phyloP scores from a whole-genome alignment of 2,797 vertebrate species.

The Brachymystax lenok region DNA sequence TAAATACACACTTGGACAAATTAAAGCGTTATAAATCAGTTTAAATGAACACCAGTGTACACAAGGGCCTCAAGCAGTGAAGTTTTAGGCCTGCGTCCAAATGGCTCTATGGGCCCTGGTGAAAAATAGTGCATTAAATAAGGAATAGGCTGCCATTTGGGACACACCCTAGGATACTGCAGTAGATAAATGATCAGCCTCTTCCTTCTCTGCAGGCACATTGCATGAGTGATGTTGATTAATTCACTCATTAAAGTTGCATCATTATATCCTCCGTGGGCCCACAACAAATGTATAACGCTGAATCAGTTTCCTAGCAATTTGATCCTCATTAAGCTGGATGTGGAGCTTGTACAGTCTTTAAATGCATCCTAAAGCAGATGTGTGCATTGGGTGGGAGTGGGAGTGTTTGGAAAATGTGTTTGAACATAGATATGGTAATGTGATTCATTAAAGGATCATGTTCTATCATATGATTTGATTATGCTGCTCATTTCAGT shows the following conservation, averaged over 20 bases:
- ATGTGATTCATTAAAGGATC: slow-evolving; percentile 4
- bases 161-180: slow-evolving; percentile 10
- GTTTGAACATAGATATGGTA: neutral
- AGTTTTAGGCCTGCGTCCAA: too few relatives aligned
- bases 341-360: neutral
- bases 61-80: too few relatives aligned
- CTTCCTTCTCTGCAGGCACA: neutral
- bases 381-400: neutral
- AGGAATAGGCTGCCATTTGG: neutral
- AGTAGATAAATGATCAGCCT: slow-evolving; percentile 5
- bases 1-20: too few relatives aligned
- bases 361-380: neutral
- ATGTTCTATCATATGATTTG: neutral
- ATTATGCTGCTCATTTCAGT: neutral
- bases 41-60: too few relatives aligned
- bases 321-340: slow-evolving; percentile 18
- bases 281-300: neutral
- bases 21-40: too few relatives aligned
- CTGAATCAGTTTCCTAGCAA: slow-evolving; percentile 12
- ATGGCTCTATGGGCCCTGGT: neutral
- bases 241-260: slow-evolving; percentile 23
- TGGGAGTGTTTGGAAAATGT: slow-evolving; percentile 4
- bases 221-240: slow-evolving; percentile 6
- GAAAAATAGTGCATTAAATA: neutral
- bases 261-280: slow-evolving; percentile 20